These are phyloP conservation scores for Linyphia triangularis DNA, from an alignment of 2,888 invertebrate genomes.

Conservation along the genomic window DNA sequence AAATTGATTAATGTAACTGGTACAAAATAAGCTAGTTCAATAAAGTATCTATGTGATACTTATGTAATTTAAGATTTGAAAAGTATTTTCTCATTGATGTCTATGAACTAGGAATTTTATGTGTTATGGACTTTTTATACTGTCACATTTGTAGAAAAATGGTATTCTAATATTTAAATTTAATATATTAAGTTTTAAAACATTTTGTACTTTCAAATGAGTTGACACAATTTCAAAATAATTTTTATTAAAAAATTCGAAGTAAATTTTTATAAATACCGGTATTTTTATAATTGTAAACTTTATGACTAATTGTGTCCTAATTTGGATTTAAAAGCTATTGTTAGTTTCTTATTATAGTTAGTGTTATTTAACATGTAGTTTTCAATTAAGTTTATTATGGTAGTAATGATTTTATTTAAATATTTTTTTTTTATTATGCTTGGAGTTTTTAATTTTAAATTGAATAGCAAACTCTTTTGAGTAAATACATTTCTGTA, in stretches of 20 bases:
- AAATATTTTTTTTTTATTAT: not conserved
- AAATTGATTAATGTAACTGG: conserved; percentile 32
- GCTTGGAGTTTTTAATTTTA: not conserved
- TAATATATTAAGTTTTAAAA: not conserved
- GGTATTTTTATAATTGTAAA: not conserved
- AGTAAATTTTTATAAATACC: not conserved
- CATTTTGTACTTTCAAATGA: not conserved
- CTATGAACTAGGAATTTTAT: conserved; percentile 45
- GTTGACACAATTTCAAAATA: not conserved
- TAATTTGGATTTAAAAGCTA: not conserved
- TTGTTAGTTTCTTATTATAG: too few species aligned
- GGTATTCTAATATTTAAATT: not conserved
- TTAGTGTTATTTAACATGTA: too few species aligned
- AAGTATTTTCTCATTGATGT: conserved; percentile 64
- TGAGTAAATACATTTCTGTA: too few species aligned
- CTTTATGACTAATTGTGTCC: not conserved
- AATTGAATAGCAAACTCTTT: too few species aligned
- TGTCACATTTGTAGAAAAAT: conserved; percentile 18
- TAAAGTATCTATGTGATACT: conserved; percentile 24
- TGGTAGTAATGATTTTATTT: not conserved
- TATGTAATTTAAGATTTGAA: conserved; percentile 58
- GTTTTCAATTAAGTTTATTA: not conserved
- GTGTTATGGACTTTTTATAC: conserved; percentile 56
- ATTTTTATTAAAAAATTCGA: not conserved
- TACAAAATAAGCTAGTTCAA: conserved; percentile 21